These are phyloP conservation scores for Caenorhabditis auriculariae DNA, from an alignment of 2,888 invertebrate genomes.

Conservation along the genomic window DNA sequence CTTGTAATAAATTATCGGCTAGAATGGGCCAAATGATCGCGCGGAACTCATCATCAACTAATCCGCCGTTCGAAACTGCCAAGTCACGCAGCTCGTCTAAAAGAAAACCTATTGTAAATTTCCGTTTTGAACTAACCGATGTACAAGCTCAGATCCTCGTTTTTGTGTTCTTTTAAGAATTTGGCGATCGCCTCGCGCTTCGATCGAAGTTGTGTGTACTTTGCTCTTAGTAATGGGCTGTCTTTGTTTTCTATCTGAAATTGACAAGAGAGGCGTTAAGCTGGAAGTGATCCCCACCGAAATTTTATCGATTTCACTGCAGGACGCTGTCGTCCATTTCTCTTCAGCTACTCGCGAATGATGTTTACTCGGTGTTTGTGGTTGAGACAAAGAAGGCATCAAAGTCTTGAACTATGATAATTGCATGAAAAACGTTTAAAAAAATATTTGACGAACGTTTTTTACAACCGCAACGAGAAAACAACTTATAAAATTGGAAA, in stretches of 20 bases:
- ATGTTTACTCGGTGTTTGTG: conserved; percentile 33
- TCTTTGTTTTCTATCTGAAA: background rate
- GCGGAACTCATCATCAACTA: conserved; percentile 52
- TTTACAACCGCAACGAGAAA: too few relatives aligned
- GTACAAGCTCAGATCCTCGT: conserved; percentile 31
- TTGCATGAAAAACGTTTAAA: conserved; percentile 9
- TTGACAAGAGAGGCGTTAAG: background rate
- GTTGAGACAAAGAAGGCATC: conserved; percentile 32
- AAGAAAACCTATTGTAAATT: conserved; percentile 2
- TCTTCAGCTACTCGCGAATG: conserved; percentile 12
- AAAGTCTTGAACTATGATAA: conserved; percentile 8
- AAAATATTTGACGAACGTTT: too few relatives aligned
- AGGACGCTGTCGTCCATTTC: conserved; percentile 35
- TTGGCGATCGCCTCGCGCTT: conserved; percentile 34
- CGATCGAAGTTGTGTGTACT: conserved; percentile 26
- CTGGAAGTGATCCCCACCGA: conserved; percentile 1
- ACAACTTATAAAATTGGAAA: too few relatives aligned
- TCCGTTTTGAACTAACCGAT: conserved; percentile 16
- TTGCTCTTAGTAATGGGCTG: conserved; percentile 30
- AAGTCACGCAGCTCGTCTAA: conserved; percentile 41
- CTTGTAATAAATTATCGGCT: conserved; percentile 26
- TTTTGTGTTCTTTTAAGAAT: conserved; percentile 29
- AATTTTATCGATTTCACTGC: conserved; percentile 30
- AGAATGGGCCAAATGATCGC: conserved; percentile 50
- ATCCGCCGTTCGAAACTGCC: conserved; percentile 42